phyloP scores from a whole-genome alignment of 1,140 invertebrate species.

The Papilio helenus region DNA sequence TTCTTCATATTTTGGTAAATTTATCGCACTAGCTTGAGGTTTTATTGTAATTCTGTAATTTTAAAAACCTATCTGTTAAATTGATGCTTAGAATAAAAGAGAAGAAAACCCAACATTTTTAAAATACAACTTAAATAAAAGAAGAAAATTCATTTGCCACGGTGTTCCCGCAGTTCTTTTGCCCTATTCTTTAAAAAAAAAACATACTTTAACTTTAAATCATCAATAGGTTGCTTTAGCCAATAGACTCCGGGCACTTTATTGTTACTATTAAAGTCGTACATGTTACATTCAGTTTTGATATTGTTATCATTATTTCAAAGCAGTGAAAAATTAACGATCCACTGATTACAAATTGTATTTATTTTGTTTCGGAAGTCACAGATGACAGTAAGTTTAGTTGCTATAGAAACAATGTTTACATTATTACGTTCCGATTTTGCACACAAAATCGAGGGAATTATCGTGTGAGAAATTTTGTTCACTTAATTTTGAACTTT shows the following conservation, averaged over 20 bases:
- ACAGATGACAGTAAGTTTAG: constrained; percentile 15
- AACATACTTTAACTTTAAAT: constrained; percentile 64
- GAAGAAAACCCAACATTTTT: no score
- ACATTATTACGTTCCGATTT: not conserved
- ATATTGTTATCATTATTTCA: not conserved
- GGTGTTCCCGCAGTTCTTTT: no score
- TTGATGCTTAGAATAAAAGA: not conserved
- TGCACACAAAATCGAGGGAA: not conserved
- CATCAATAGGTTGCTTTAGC: constrained; percentile 60
- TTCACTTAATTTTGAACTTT: not conserved
- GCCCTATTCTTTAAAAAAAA: no score
- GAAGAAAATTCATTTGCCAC: constrained; percentile 15
- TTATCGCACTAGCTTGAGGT: constrained; percentile 59
- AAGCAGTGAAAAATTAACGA: no score
- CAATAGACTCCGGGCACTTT: constrained; percentile 65
- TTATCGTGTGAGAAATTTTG: not conserved
- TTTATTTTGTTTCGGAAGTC: not conserved
- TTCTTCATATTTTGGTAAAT: constrained; percentile 70
- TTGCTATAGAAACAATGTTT: constrained; percentile 18
- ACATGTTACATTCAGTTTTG: constrained; percentile 51
- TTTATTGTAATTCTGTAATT: constrained; percentile 73
- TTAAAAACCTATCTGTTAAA: constrained; percentile 10
- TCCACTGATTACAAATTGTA: not conserved
- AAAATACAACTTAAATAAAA: no score
- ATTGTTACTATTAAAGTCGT: constrained; percentile 64